phyloP scores from a whole-genome alignment of 2,797 vertebrate species.

The Microctenopoma stevenorrisi region DNA sequence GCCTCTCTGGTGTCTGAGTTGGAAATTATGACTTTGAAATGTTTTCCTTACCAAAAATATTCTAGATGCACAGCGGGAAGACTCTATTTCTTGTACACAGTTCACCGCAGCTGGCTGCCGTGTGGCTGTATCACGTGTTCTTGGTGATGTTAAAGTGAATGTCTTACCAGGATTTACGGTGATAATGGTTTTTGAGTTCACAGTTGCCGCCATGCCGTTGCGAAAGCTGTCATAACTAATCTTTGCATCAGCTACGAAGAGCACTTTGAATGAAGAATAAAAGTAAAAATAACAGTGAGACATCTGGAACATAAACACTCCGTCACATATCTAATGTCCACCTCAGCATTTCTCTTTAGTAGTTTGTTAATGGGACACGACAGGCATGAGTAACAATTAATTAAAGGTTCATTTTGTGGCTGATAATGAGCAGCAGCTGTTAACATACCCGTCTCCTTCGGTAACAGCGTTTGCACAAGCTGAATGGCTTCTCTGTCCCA shows the following conservation, averaged over 20 bases:
- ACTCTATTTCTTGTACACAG: not conserved
- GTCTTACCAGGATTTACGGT: slow-evolving; percentile 94
- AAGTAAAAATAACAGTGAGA: slow-evolving; percentile 59
- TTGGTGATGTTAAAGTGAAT: slow-evolving; percentile 13
- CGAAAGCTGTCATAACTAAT: slow-evolving; percentile 95
- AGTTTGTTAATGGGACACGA: slow-evolving; percentile 55
- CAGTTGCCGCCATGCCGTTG: slow-evolving; percentile 91
- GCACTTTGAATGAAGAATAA: slow-evolving; percentile 81
- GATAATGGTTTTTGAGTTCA: slow-evolving; percentile 94
- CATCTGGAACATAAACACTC: slow-evolving; percentile 50
- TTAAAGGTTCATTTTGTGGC: slow-evolving; percentile 55
- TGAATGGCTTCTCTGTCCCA: slow-evolving; percentile 96
- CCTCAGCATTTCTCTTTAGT: slow-evolving; percentile 23
- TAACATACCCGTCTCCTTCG: slow-evolving; percentile 91
- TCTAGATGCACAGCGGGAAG: slow-evolving; percentile 13
- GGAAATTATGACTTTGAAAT: slow-evolving; percentile 31
- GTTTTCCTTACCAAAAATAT: slow-evolving; percentile 20
- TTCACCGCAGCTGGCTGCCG: not conserved
- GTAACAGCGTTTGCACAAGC: slow-evolving; percentile 88
- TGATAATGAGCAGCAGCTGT: slow-evolving; percentile 52
- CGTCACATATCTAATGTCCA: slow-evolving; percentile 56
- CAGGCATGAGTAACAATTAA: slow-evolving; percentile 58
- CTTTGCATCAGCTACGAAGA: slow-evolving; percentile 94
- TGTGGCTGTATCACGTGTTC: slow-evolving; percentile 9
- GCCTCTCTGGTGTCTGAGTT: slow-evolving; percentile 91